These are phyloP conservation scores for Typhlomys cinereus DNA, from an alignment of 2,113 vertebrate species.

Conservation along the genomic window DNA sequence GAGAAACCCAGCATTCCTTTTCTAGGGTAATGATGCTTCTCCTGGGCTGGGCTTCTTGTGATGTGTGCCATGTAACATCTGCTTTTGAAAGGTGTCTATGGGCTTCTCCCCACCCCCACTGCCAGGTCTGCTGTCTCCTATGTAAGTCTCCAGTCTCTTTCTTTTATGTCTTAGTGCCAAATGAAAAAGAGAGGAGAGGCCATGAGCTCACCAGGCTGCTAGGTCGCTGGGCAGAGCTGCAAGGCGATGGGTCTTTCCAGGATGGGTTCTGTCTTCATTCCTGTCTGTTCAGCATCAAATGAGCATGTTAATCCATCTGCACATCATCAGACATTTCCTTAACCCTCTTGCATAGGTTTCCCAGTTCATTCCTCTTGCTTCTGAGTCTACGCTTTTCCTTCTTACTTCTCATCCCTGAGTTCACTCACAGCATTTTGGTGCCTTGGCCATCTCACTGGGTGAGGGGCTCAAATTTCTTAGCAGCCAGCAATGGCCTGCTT, in stretches of 20 bases:
- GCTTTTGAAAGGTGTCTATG: conserved; percentile 89
- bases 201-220: conserved; percentile 79
- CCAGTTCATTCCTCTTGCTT: too few species aligned
- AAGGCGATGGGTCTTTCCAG: background rate
- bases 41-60: conserved; percentile 40
- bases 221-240: background rate
- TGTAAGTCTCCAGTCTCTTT: conserved; percentile 86
- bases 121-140: conserved; percentile 81
- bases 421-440: conserved; percentile 77
- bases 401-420: conserved; percentile 52
- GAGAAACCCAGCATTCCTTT: conserved; percentile 81
- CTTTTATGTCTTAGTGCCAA: conserved; percentile 47
- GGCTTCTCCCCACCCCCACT: too few species aligned
- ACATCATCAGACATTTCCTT: too few species aligned
- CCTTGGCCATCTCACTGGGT: background rate
- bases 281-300: too few species aligned
- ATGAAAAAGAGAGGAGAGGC: conserved; percentile 94
- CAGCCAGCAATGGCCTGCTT: conserved; percentile 78
- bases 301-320: too few species aligned
- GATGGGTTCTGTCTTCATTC: too few species aligned
- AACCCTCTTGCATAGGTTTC: too few species aligned
- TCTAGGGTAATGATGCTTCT: conserved; percentile 54
- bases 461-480: conserved; percentile 88
- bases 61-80: conserved; percentile 84
- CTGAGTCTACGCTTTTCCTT: conserved; percentile 54